Conservation (phyloP, 64 coral and sea anemone genomes). For the Dendronephthya gigantea region DNA sequence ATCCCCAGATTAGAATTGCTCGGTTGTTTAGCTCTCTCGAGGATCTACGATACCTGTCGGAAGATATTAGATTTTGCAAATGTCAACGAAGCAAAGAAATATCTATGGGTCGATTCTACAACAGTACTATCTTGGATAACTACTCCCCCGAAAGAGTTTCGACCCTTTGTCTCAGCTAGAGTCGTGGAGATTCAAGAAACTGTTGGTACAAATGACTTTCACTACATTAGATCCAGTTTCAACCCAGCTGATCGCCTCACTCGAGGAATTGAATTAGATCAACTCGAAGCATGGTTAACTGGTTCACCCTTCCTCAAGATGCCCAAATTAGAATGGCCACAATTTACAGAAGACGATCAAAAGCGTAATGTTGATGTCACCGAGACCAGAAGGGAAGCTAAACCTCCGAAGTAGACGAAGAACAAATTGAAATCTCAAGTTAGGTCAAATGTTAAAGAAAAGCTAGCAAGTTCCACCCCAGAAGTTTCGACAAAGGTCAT, state of each 20-base stretch:
- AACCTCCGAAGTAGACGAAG: constrained; percentile 29
- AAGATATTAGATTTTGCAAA: constrained; percentile 21
- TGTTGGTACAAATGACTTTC: constrained; percentile 16
- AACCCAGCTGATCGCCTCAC: constrained; percentile 53
- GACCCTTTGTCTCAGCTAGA: constrained; percentile 42
- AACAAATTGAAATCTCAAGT: background rate
- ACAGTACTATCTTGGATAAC: constrained; percentile 48
- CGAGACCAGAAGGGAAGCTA: background rate
- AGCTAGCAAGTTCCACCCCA: background rate
- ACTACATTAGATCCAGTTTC: constrained; percentile 28
- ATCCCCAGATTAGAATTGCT: constrained; percentile 43
- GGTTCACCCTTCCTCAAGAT: constrained; percentile 25
- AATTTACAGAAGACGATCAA: background rate
- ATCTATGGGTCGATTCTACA: constrained; percentile 38
- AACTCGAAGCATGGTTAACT: constrained; percentile 23
- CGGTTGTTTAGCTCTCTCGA: constrained; percentile 28
- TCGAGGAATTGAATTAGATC: constrained; percentile 15
- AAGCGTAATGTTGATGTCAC: background rate
- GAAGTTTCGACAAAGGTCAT: background rate
- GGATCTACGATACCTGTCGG: constrained; percentile 29
- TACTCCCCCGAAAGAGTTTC: constrained; percentile 36
- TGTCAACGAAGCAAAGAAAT: constrained; percentile 13
- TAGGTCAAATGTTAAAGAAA: background rate
- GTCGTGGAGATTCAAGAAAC: constrained; percentile 46
- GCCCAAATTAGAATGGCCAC: constrained; percentile 20